These are phyloP conservation scores for Aphis gossypii DNA, from an alignment of 1,140 invertebrate genomes.

Conservation along the genomic window DNA sequence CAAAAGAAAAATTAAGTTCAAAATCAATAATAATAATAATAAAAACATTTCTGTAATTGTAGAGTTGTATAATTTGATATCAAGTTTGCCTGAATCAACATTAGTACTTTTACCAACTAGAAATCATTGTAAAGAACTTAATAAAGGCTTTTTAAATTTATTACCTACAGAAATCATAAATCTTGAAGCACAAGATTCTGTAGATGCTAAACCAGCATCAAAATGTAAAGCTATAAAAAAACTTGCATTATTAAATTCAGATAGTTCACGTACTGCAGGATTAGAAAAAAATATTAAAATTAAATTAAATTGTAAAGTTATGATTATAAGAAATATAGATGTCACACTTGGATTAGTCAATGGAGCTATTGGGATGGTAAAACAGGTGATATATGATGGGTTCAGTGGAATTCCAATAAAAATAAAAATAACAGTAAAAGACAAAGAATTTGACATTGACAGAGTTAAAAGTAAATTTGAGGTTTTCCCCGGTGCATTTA, in stretches of 20 bases:
- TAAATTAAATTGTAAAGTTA: constrained; percentile 62
- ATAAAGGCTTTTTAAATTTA: constrained; percentile 42
- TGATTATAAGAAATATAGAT: constrained; percentile 63
- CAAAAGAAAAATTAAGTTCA: background rate
- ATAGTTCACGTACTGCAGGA: constrained; percentile 61
- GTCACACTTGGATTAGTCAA: constrained; percentile 62
- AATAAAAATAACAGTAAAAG: constrained; percentile 57
- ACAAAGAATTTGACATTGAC: constrained; percentile 60
- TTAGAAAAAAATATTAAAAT: constrained; percentile 60
- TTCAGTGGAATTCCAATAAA: constrained; percentile 54
- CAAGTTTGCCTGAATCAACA: background rate
- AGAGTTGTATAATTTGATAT: constrained; percentile 37
- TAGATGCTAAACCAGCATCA: constrained; percentile 16
- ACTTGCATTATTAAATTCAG: constrained; percentile 59
- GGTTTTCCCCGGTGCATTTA: constrained; percentile 62
- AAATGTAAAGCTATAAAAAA: constrained; percentile 60
- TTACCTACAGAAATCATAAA: constrained; percentile 35
- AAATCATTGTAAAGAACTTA: constrained; percentile 21
- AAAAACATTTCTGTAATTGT: background rate
- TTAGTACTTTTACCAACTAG: constrained; percentile 45
- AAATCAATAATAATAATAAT: background rate
- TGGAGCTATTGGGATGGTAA: constrained; percentile 60
- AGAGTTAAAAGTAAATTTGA: constrained; percentile 62
- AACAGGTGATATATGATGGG: constrained; percentile 58
- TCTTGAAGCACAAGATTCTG: constrained; percentile 42